Evolutionary conservation across 2,888 invertebrate species (phyloP), one percentile per base, ranked within the genome.

Genomic region (Lucinisca nassula): DNA sequence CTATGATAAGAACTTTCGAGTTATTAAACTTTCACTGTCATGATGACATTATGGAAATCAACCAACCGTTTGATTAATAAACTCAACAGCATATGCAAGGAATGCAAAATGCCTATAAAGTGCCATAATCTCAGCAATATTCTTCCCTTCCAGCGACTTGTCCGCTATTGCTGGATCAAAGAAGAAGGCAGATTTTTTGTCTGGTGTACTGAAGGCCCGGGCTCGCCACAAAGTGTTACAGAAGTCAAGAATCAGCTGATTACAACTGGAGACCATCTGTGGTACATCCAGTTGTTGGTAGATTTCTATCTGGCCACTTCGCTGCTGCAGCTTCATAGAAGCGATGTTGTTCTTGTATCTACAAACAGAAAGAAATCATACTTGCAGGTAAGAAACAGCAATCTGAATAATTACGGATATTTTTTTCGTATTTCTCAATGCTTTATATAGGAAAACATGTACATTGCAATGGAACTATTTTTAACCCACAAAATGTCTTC

Each of bases 171-270:
- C 55, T 24, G 81, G 87, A 32, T 83, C 32, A 70, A 82, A 83
- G 30, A 67, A 40, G 72, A 90, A 90, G 10, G 87, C 49, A 1
- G 89, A 90, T 21, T 40, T 17, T 40, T 67, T 78, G 61, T 89
- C 89, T 87, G 83, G 27, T 0, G 87, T 82, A 24, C 73, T 83
- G 76, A 75, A 87, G 8, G 85, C 87, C 70, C 79, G 85, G 21
- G 70, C 77, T 35, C 85, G 49, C 89, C 89, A 90, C 14, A 90
- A 72, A 17, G 51, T 51, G 74, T 90, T 90, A 79, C 89, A 85
- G 81, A 87, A 85, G 45, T 87, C 87, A 0, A 84, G 30, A 8
- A 90, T 80, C 0, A 90, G 67, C 17, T 70, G 58, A 45, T 90
- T 90, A 85, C 87, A 90, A 0, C n/a, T 3, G 24, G 70, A 40